phyloP scores from a whole-genome alignment of 2,113 vertebrate species.

The Rhinopomastus cyanomelas region DNA sequence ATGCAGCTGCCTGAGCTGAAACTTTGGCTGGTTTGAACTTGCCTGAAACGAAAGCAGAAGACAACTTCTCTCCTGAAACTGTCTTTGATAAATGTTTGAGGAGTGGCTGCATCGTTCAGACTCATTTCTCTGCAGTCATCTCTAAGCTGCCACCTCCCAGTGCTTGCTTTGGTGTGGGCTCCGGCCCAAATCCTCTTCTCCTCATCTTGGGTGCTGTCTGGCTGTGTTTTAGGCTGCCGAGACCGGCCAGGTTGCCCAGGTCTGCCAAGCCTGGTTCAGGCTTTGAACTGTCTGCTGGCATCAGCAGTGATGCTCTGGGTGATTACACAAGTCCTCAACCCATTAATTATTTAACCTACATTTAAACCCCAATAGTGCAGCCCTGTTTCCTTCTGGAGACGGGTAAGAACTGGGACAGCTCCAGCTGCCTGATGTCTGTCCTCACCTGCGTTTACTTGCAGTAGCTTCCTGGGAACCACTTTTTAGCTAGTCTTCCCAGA shows the following conservation, averaged over 20 bases:
- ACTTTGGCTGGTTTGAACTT: neutral
- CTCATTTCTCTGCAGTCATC: neutral
- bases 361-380: neutral
- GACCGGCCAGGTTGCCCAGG: neutral
- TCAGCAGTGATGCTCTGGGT: neutral
- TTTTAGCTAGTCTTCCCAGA: neutral
- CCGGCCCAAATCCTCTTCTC: neutral
- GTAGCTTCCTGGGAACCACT: neutral
- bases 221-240: neutral
- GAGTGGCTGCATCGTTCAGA: neutral
- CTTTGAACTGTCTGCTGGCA: neutral
- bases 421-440: neutral
- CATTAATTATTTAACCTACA: neutral
- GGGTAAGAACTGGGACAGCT: neutral
- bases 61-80: neutral
- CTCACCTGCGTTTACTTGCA: neutral
- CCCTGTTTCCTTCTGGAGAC: neutral
- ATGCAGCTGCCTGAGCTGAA: neutral
- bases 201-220: rapidly evolving
- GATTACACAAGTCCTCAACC: neutral
- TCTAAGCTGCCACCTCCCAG: neutral
- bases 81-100: neutral
- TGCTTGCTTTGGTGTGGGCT: neutral
- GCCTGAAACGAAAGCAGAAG: neutral
- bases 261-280: neutral